Evolutionary conservation across 2,113 vertebrate species (phyloP), one percentile per base, ranked within the genome.

Genomic region (Scomber colias): DNA sequence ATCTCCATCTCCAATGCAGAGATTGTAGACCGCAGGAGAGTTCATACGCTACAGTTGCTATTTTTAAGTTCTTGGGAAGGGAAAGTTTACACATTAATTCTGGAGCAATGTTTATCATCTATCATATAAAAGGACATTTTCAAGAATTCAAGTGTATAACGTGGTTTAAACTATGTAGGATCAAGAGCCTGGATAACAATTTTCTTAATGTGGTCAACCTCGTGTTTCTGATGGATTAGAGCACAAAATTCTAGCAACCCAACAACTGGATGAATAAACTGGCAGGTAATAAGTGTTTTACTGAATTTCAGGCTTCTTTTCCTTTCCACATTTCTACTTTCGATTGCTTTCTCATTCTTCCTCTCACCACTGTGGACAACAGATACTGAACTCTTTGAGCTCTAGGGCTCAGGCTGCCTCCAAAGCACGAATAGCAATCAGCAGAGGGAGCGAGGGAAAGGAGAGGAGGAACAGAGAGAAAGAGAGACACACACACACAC

Each of bases 361-460:
- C 55, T 74, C 75, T 64, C 60, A 68, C 44, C 57, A 48, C 60
- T 70, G 55, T 68, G 77, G 73, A 79, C 81, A 75, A 61, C 57
- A 79, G 71, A 84, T 75, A 73, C 78, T 77, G 77, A 89, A 69
- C 74, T 77, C 68, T 87, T 87, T 78, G 68, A 89, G 87, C 85
- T 87, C 54, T 72, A 68, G 68, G 67, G 80, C 79, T 82, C 67
- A 62, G 63, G 69, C 76, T 79, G 64, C 45, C 71, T 82, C 81
- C 70, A 73, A 81, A 86, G 81, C 72, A 50, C 27, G 74, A 90
- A 90, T 92, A 83, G 71, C 76, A 92, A 90, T 90, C 83, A 85
- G 82, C 77, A 74, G 24, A 78, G 86, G 67, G 80, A 89, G 53
- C 0, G 7, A 72, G 83, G 75, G 78, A 77, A 57, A 81, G 71